Conservation (phyloP, 2,888 invertebrate genomes). For the Sipha maydis region DNA sequence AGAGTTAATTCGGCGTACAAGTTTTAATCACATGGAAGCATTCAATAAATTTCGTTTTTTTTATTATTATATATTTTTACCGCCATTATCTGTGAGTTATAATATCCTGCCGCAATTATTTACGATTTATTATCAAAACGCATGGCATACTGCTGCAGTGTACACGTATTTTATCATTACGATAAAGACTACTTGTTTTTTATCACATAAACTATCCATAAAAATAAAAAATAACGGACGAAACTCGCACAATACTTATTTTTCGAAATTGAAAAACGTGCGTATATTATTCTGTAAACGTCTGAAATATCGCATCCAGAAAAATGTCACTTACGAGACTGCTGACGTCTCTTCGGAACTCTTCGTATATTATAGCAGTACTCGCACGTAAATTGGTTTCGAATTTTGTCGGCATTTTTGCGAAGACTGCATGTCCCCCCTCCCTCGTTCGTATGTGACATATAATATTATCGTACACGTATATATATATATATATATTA, state of each 20-base stretch:
- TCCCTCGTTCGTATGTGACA: too few species aligned
- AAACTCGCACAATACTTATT: too few species aligned
- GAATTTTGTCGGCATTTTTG: constrained; percentile 24
- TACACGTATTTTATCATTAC: neutral
- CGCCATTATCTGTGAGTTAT: neutral
- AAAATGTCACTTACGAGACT: neutral
- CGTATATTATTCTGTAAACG: neutral
- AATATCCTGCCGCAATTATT: neutral
- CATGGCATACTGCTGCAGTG: neutral
- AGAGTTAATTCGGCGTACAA: neutral
- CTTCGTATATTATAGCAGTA: neutral
- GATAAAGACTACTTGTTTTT: too few species aligned
- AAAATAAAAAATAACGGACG: too few species aligned
- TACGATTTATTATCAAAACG: neutral
- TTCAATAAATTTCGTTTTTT: neutral
- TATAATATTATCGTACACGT: too few species aligned
- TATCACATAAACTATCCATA: too few species aligned
- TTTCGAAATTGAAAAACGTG: neutral
- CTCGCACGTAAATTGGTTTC: neutral
- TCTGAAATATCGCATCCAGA: neutral
- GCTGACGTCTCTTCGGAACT: neutral
- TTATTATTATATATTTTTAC: neutral
- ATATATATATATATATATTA: too few species aligned
- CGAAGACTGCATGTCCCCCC: too few species aligned
- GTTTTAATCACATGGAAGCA: neutral